Evolutionary conservation across 2,113 vertebrate genomes (phyloP).

Genomic region (Polyodon spathula): DNA sequence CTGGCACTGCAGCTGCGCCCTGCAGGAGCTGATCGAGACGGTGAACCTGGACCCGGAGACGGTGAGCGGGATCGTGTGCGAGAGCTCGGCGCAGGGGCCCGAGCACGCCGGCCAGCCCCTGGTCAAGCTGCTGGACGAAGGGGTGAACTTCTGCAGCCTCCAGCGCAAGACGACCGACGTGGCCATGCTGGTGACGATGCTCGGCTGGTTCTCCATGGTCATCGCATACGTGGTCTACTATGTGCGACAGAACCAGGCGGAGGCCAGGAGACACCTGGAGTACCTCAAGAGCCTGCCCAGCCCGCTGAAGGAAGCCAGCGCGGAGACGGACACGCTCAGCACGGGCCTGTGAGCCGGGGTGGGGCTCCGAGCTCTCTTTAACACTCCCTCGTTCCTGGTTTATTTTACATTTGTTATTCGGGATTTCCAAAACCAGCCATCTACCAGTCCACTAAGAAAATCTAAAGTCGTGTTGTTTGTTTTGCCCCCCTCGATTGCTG

Average conservation of each 20-base stretch:
- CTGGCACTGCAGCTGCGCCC: constrained; percentile 63
- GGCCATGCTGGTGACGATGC: constrained; percentile 64
- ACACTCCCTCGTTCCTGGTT: too few relatives aligned
- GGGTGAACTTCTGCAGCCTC: constrained; percentile 56
- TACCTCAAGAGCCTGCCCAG: constrained; percentile 61
- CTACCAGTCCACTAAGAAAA: too few relatives aligned
- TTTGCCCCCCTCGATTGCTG: too few relatives aligned
- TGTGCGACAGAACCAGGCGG: constrained; percentile 57
- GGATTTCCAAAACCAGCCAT: too few relatives aligned
- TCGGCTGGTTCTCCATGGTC: constrained; percentile 60
- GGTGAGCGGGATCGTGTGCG: constrained; percentile 55
- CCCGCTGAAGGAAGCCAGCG: constrained; percentile 43
- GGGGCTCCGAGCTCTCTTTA: too few relatives aligned
- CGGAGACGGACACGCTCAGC: constrained; percentile 49
- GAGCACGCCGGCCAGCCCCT: constrained; percentile 51
- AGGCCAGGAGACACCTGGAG: constrained; percentile 52
- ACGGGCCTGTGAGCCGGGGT: constrained; percentile 37
- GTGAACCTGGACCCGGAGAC: constrained; percentile 56
- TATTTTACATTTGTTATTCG: too few relatives aligned
- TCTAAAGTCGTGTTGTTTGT: too few relatives aligned
- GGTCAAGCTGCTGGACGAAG: constrained; percentile 51
- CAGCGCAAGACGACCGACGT: constrained; percentile 50
- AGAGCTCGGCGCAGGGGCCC: constrained; percentile 46
- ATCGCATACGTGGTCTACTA: constrained; percentile 61
- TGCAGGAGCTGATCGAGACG: constrained; percentile 60